Evolutionary conservation across 2,797 vertebrate genomes (phyloP).

Genomic region (Periparus ater): DNA sequence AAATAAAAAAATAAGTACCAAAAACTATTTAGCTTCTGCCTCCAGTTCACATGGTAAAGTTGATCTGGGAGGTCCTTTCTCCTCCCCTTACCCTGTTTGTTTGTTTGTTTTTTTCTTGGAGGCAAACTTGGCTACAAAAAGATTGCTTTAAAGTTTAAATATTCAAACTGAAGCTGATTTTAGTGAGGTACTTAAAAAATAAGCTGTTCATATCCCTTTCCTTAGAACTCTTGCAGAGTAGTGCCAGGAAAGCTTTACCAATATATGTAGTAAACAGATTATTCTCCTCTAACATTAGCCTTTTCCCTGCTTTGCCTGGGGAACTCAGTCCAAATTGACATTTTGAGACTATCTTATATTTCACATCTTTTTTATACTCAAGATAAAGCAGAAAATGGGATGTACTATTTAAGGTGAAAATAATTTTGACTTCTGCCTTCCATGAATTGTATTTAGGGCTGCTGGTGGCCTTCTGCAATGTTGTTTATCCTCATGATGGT

Average conservation of each 20-base stretch:
- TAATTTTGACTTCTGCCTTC: neutral
- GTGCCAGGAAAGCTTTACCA: neutral
- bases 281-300: neutral
- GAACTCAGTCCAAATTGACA: neutral
- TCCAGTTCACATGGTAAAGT: neutral
- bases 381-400: neutral
- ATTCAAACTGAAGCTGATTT: neutral
- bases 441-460: neutral
- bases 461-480: neutral
- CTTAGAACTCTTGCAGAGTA: neutral
- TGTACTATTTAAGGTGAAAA: neutral
- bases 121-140: neutral
- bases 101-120: neutral
- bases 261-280: neutral
- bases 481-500: neutral
- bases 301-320: neutral
- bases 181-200: neutral
- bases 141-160: neutral
- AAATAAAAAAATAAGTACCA: neutral
- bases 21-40: neutral
- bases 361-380: neutral
- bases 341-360: neutral
- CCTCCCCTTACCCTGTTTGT: accelerated
- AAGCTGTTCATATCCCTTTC: neutral
- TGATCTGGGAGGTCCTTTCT: neutral